Percentiles rank a stretch among this genome's conserved stretches.
phyloP scores from a whole-genome alignment of 2,888 invertebrate genomes.

The Trachelus tabidus region DNA sequence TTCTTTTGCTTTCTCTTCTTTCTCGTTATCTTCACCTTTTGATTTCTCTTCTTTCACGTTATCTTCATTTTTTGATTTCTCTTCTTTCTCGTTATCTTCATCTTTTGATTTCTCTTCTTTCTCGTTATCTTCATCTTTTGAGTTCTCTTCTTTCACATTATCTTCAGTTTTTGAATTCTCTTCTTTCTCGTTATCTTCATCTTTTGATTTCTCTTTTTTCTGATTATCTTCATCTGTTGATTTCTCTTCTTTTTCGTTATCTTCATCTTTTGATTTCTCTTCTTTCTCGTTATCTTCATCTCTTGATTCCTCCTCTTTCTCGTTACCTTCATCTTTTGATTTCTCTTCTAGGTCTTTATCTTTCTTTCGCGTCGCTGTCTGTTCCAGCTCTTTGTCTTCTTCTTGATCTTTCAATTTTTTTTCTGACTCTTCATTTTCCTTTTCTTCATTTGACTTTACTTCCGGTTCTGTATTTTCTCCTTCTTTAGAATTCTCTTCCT shows the following conservation, averaged over 20 bases:
- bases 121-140: not conserved
- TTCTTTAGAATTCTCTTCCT: slow-evolving; percentile 15
- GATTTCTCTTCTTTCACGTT: too few relatives aligned
- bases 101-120: too few relatives aligned
- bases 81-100: too few relatives aligned
- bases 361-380: slow-evolving; percentile 17
- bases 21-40: too few relatives aligned
- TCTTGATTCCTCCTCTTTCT: too few relatives aligned
- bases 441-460: not conserved
- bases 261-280: not conserved
- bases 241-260: not conserved
- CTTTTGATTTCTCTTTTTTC: too few relatives aligned
- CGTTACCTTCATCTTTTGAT: too few relatives aligned
- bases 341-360: slow-evolving; percentile 11
- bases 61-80: too few relatives aligned
- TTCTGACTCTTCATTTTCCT: not conserved
- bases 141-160: slow-evolving; percentile 1
- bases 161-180: too few relatives aligned
- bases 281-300: not conserved
- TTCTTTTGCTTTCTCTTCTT: slow-evolving; percentile 1
- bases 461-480: not conserved
- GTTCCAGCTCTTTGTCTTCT: slow-evolving; percentile 11
- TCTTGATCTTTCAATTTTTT: not conserved
- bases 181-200: too few relatives aligned
- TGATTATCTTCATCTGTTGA: too few relatives aligned